These are phyloP conservation scores for Drosophila albomicans DNA, from an alignment of 1,140 invertebrate genomes.

Conservation along the genomic window DNA sequence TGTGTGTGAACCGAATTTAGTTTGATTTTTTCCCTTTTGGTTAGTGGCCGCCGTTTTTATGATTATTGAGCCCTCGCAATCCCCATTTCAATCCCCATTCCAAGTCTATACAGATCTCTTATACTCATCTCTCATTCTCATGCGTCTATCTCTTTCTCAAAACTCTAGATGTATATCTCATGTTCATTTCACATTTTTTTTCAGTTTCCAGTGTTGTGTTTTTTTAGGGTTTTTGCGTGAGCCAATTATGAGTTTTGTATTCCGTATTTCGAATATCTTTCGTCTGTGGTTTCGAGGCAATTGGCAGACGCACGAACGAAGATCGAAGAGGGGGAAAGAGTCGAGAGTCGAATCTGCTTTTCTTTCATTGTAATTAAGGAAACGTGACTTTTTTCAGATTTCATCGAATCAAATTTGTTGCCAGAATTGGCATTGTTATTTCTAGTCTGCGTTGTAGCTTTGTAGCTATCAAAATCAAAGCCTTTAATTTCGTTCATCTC, in stretches of 20 bases:
- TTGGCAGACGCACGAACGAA: neutral
- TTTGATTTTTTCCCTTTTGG: slow-evolving; percentile 40
- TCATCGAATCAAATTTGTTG: slow-evolving; percentile 64
- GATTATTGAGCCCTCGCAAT: slow-evolving; percentile 67
- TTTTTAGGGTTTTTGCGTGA: slow-evolving; percentile 71
- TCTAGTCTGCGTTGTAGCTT: slow-evolving; percentile 44
- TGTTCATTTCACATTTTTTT: slow-evolving; percentile 46
- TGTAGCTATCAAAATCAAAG: slow-evolving; percentile 31
- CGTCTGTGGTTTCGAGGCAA: slow-evolving; percentile 62
- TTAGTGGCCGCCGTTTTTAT: slow-evolving; percentile 62
- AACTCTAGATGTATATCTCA: slow-evolving; percentile 61
- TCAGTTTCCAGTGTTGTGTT: slow-evolving; percentile 25
- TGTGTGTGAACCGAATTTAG: slow-evolving; percentile 55
- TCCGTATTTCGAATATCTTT: slow-evolving; percentile 55
- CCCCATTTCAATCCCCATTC: neutral
- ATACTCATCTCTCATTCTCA: slow-evolving; percentile 24
- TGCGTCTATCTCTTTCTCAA: slow-evolving; percentile 70
- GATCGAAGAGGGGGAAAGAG: neutral
- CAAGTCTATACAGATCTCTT: slow-evolving; percentile 33
- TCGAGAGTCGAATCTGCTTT: slow-evolving; percentile 57
- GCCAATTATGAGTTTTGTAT: slow-evolving; percentile 83
- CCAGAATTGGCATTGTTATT: slow-evolving; percentile 75
- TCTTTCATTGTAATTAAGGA: slow-evolving; percentile 80
- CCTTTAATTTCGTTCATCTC: slow-evolving; percentile 66
- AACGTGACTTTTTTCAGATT: slow-evolving; percentile 83